A percentile compares a stretch with the other conserved stretches of the same genome.
Evolutionary conservation across 2,113 vertebrate species (phyloP).

Genomic region (Oxyura jamaicensis): DNA sequence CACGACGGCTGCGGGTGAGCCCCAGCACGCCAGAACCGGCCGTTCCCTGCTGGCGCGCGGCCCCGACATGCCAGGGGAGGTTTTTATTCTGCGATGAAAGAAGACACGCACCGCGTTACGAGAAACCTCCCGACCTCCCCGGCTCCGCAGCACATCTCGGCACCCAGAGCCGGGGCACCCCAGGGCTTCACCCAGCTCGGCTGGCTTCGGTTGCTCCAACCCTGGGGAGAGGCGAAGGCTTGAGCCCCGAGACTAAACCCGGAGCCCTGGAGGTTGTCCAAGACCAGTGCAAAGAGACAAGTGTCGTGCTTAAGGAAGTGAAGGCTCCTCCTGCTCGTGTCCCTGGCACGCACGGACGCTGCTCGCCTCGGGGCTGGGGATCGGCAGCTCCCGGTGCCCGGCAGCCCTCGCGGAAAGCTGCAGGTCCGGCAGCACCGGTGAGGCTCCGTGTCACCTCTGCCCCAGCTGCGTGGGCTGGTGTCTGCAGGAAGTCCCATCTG

Average conservation of each 20-base stretch:
- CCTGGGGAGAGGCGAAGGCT: not conserved
- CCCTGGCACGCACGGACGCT: not conserved
- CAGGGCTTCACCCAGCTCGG: no score
- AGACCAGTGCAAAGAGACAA: not conserved
- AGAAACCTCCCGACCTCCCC: not conserved
- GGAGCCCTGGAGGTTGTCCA: not conserved
- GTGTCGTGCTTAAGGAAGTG: not conserved
- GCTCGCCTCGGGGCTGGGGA: accelerated
- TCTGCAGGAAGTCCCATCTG: not conserved
- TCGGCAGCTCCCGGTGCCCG: accelerated
- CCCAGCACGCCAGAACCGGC: constrained; percentile 49
- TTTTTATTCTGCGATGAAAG: constrained; percentile 36
- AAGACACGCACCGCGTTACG: not conserved
- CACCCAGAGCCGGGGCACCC: not conserved
- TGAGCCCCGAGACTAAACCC: not conserved
- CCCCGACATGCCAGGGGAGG: constrained; percentile 48
- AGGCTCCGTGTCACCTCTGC: not conserved
- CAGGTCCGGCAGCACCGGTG: not conserved
- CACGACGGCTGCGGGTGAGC: constrained; percentile 39
- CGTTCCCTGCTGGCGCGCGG: constrained; percentile 5
- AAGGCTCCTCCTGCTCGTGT: not conserved
- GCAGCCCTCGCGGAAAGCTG: accelerated
- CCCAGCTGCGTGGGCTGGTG: not conserved
- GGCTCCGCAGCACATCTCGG: not conserved
- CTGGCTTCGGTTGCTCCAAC: not conserved